Evolutionary conservation across 1,140 invertebrate species (phyloP).

Genomic region (Lamellibrachia luymesi): DNA sequence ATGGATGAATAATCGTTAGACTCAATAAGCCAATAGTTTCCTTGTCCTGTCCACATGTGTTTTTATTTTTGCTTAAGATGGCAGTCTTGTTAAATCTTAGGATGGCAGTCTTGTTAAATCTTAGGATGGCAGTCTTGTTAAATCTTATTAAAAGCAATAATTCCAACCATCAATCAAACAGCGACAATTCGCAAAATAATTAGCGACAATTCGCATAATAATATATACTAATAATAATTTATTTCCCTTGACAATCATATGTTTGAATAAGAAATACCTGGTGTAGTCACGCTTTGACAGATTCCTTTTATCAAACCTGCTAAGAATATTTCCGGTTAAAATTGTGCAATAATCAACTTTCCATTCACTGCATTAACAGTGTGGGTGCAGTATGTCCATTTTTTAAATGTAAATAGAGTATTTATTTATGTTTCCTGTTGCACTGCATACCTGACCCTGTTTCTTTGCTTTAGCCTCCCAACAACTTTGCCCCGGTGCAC

Average conservation of each 20-base stretch:
- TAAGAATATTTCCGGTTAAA: background rate
- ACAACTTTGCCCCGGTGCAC: conserved; percentile 33
- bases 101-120: too few relatives aligned
- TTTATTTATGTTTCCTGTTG: background rate
- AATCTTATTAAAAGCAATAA: too few relatives aligned
- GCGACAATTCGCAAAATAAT: too few relatives aligned
- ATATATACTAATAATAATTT: background rate
- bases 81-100: too few relatives aligned
- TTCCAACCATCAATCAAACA: too few relatives aligned
- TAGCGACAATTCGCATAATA: background rate
- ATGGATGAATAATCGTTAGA: too few relatives aligned
- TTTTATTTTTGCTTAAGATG: too few relatives aligned
- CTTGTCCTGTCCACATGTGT: too few relatives aligned
- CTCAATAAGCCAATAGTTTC: too few relatives aligned
- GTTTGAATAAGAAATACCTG: background rate
- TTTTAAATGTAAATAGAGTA: background rate
- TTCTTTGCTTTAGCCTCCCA: conserved; percentile 5
- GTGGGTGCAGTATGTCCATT: background rate
- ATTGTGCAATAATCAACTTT: background rate
- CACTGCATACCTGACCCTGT: background rate
- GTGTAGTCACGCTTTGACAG: background rate
- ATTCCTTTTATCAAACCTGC: background rate
- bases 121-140: too few relatives aligned
- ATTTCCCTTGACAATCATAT: too few relatives aligned
- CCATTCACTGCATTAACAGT: background rate